These are phyloP conservation scores for Coregonus ussuriensis DNA, from an alignment of 2,797 vertebrate species.

Conservation along the genomic window DNA sequence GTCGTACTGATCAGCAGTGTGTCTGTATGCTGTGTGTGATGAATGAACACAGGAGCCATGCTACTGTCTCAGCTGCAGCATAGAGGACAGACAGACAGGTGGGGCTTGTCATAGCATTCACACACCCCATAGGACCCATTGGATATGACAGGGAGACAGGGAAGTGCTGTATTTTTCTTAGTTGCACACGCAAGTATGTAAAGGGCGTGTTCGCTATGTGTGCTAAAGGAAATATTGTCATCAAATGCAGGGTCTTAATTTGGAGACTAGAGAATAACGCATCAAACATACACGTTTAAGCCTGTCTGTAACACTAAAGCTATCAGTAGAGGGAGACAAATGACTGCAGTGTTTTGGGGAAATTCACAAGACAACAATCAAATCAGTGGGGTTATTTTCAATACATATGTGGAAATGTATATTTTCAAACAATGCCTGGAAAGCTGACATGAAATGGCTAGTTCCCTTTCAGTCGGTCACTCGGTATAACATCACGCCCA, in stretches of 20 bases:
- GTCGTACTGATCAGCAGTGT: conserved; percentile 80
- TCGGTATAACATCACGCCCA: too few relatives aligned
- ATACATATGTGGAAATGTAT: too few relatives aligned
- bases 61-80: conserved; percentile 73
- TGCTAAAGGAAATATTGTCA: not conserved
- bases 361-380: too few relatives aligned
- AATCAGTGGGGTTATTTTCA: too few relatives aligned
- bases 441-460: too few relatives aligned
- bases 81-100: conserved; percentile 27
- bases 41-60: conserved; percentile 76
- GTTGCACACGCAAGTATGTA: not conserved
- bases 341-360: too few relatives aligned
- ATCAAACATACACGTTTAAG: too few relatives aligned
- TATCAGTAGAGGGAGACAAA: too few relatives aligned
- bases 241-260: not conserved
- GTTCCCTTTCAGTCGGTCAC: too few relatives aligned
- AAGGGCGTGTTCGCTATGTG: not conserved
- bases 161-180: not conserved
- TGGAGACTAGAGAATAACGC: too few relatives aligned
- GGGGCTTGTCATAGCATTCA: conserved; percentile 49
- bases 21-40: conserved; percentile 76
- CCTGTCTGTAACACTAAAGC: too few relatives aligned
- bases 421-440: too few relatives aligned
- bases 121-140: not conserved
- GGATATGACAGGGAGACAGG: not conserved